Conservation (phyloP, 2,888 invertebrate genomes). For the Eurois occulta region DNA sequence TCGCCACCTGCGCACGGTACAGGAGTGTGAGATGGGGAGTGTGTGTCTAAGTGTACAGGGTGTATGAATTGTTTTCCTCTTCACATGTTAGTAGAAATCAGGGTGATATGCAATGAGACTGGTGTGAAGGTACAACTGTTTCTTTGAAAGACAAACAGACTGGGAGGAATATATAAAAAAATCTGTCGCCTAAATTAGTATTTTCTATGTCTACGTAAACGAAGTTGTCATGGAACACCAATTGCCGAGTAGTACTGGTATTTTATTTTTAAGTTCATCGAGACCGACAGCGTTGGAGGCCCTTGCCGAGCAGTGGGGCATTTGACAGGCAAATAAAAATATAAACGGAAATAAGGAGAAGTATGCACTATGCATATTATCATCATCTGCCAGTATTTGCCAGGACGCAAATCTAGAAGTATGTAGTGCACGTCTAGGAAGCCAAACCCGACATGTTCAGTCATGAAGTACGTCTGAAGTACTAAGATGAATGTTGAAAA, state of each 20-base stretch:
- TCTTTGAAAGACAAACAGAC: neutral
- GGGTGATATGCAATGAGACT: neutral
- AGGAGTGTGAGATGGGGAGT: neutral
- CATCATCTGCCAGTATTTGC: neutral
- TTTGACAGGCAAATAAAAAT: neutral
- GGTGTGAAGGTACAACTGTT: neutral
- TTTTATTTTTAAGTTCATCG: neutral
- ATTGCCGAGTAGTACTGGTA: neutral
- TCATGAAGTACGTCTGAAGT: neutral
- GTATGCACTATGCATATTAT: neutral
- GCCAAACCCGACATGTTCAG: neutral
- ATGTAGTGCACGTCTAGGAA: neutral
- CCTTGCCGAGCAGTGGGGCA: neutral
- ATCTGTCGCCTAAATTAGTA: neutral
- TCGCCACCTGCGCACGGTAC: slow-evolving; percentile 45
- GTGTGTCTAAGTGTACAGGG: neutral
- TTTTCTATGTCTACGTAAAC: neutral
- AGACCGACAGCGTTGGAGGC: neutral
- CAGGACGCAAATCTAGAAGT: neutral
- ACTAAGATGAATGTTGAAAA: slow-evolving; percentile 4
- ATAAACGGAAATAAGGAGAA: neutral
- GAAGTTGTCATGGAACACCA: neutral
- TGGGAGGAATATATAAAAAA: neutral
- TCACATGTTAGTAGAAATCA: neutral
- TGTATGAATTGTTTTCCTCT: slow-evolving; percentile 14